Percentiles rank a stretch among this genome's conserved stretches.
phyloP scores from a whole-genome alignment of 2,888 invertebrate genomes.

The Drosophila kanekoi region DNA sequence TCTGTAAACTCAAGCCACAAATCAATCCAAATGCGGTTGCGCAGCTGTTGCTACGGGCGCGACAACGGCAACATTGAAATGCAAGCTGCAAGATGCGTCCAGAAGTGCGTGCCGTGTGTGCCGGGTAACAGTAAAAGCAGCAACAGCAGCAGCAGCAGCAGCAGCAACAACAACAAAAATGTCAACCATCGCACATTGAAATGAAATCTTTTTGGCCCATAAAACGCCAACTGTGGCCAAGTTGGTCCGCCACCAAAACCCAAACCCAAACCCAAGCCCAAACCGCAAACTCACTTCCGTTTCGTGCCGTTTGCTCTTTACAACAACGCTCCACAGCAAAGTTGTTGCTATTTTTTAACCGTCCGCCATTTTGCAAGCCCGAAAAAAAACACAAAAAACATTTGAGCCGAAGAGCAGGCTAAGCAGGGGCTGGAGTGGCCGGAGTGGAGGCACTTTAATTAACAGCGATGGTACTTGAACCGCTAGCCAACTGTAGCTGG shows the following conservation, averaged over 20 bases:
- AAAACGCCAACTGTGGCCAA: slow-evolving; percentile 76
- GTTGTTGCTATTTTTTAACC: slow-evolving; percentile 22
- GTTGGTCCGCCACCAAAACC: slow-evolving; percentile 47
- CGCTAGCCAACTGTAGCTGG: slow-evolving; percentile 1
- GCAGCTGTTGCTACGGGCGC: slow-evolving; percentile 75
- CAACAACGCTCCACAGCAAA: slow-evolving; percentile 34
- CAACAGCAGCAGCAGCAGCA: slow-evolving; percentile 11
- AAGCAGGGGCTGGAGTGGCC: slow-evolving; percentile 9
- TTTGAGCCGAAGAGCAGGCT: slow-evolving; percentile 11
- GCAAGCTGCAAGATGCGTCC: slow-evolving; percentile 53
- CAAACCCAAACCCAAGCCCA: slow-evolving; percentile 44
- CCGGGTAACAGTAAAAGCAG: slow-evolving; percentile 14
- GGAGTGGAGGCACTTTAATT: slow-evolving; percentile 59
- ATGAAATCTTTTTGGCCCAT: slow-evolving; percentile 81
- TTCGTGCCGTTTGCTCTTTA: slow-evolving; percentile 60
- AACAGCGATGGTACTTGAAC: slow-evolving; percentile 38
- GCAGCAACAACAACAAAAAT: slow-evolving; percentile 47
- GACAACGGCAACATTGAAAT: slow-evolving; percentile 22
- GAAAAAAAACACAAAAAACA: slow-evolving; percentile 32
- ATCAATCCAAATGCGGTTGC: slow-evolving; percentile 84
- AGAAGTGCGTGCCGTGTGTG: slow-evolving; percentile 31
- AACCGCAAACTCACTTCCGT: slow-evolving; percentile 81
- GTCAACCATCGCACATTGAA: slow-evolving; percentile 67
- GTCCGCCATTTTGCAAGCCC: slow-evolving; percentile 66
- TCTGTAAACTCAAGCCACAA: slow-evolving; percentile 77